Percentiles rank a stretch among this genome's conserved stretches.
phyloP scores from a whole-genome alignment of 2,888 invertebrate genomes.

The Silvanus unidentatus region DNA sequence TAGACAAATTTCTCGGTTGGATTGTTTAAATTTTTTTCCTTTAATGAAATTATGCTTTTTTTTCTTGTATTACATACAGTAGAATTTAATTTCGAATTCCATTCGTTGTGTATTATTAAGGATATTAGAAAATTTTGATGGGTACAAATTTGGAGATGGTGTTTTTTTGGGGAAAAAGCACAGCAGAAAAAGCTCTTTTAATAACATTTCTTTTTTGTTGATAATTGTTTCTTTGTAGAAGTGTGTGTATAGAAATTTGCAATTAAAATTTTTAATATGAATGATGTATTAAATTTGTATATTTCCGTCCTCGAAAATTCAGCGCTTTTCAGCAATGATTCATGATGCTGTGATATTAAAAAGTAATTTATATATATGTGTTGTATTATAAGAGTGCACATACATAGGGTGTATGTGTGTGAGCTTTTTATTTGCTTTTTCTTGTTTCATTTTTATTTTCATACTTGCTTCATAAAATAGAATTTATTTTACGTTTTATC shows the following conservation, averaged over 20 bases:
- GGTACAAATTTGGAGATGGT: too few species aligned
- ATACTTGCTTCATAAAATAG: conserved; percentile 39
- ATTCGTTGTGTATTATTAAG: too few species aligned
- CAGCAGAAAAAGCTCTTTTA: too few species aligned
- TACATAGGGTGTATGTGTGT: conserved; percentile 36
- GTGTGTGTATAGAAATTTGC: conserved; percentile 24
- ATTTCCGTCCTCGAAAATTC: conserved; percentile 41
- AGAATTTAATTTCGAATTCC: too few species aligned
- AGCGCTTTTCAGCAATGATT: conserved; percentile 42
- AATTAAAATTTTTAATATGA: conserved; percentile 37
- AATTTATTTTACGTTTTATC: conserved; percentile 34
- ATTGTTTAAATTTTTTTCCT: too few species aligned
- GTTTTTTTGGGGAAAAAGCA: too few species aligned
- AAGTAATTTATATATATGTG: conserved; percentile 45
- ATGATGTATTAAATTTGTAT: conserved; percentile 43
- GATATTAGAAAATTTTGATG: too few species aligned
- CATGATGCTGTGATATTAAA: conserved; percentile 46
- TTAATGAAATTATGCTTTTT: too few species aligned
- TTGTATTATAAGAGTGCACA: too few species aligned
- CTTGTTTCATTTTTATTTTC: conserved; percentile 37
- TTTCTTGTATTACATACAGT: too few species aligned
- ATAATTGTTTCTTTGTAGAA: too few species aligned
- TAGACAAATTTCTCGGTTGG: conserved; percentile 1
- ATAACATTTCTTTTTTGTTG: too few species aligned
- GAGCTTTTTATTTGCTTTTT: conserved; percentile 37